A percentile compares a stretch with the other conserved stretches of the same genome.
Conservation (phyloP, 92 coral and sea anemone species). For the Parazoanthus darwini region DNA sequence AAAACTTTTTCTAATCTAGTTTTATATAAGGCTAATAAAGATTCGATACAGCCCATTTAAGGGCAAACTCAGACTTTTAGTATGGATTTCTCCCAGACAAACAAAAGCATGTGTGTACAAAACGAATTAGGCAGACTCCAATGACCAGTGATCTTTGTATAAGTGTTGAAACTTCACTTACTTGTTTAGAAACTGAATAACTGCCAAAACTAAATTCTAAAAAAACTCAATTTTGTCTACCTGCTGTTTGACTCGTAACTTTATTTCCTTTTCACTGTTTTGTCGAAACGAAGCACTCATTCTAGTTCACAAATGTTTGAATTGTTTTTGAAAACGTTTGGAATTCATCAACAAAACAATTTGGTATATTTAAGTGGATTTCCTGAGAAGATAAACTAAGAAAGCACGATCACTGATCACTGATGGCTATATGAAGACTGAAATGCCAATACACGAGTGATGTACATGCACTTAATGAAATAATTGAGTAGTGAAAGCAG, state of each 20-base stretch:
- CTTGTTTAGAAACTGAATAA: not conserved
- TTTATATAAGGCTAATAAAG: not conserved
- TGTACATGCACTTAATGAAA: not conserved
- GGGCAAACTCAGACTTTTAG: not conserved
- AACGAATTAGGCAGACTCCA: not conserved
- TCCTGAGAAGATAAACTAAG: not conserved
- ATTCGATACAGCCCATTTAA: too few relatives aligned
- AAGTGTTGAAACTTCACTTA: not conserved
- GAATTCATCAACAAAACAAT: slow-evolving; percentile 31
- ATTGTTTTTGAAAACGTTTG: not conserved
- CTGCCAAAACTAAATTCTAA: not conserved
- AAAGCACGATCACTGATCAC: not conserved
- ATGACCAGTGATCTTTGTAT: not conserved
- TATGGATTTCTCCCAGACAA: not conserved
- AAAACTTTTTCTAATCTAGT: not conserved
- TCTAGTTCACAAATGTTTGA: not conserved
- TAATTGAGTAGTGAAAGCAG: not conserved
- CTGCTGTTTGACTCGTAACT: not conserved
- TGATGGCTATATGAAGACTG: not conserved
- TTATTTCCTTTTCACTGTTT: not conserved
- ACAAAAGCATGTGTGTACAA: too few relatives aligned
- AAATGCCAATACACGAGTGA: not conserved
- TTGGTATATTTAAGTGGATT: slow-evolving; percentile 32
- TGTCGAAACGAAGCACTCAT: not conserved
- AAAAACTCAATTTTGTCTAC: not conserved